These are phyloP conservation scores for Diachasma alloeum DNA, from an alignment of 1,140 invertebrate genomes.

Conservation along the genomic window DNA sequence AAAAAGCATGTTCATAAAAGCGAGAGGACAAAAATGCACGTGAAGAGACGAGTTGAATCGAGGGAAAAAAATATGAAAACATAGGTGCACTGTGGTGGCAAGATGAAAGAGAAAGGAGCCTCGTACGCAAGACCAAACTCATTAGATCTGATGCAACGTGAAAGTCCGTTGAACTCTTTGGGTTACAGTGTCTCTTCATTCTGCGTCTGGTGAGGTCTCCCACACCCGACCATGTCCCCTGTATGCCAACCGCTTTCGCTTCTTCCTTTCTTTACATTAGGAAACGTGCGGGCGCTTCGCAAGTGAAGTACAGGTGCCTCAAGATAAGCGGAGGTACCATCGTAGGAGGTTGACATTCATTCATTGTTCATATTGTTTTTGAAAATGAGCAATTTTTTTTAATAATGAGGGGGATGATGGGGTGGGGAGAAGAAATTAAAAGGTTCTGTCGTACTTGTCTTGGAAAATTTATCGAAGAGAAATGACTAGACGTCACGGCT, in stretches of 20 bases:
- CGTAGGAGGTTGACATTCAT: too few species aligned
- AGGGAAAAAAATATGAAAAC: slow-evolving; percentile 6
- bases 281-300: too few species aligned
- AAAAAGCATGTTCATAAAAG: background rate
- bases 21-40: too few species aligned
- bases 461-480: too few species aligned
- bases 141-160: slow-evolving; percentile 31
- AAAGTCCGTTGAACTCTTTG: slow-evolving; percentile 37
- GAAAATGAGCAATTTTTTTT: too few species aligned
- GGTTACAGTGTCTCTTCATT: slow-evolving; percentile 29
- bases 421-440: too few species aligned
- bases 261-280: background rate
- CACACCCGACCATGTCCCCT: background rate
- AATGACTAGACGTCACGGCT: too few species aligned
- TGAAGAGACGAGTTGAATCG: background rate
- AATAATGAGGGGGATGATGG: too few species aligned
- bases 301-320: too few species aligned
- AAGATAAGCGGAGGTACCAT: too few species aligned
- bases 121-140: slow-evolving; percentile 20
- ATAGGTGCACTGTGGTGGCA: background rate
- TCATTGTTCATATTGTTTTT: too few species aligned
- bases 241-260: slow-evolving; percentile 4
- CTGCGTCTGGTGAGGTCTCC: background rate
- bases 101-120: slow-evolving; percentile 24
- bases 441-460: too few species aligned